Percentiles rank a stretch among this genome's conserved stretches.
phyloP scores from a whole-genome alignment of 2,113 vertebrate species.

The Zosterops japonicus region DNA sequence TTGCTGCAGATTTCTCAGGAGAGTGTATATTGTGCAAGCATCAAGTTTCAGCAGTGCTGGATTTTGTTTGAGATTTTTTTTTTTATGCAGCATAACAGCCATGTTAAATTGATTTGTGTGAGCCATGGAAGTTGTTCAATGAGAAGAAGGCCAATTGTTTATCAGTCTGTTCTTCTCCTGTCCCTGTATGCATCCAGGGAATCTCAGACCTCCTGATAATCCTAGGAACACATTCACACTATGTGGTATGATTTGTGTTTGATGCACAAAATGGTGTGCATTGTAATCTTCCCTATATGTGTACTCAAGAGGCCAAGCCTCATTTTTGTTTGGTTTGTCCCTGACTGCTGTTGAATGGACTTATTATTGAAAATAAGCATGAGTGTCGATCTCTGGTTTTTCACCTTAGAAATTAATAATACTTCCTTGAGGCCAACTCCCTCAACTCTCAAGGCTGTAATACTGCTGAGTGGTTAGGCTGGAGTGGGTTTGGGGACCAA shows the following conservation, averaged over 20 bases:
- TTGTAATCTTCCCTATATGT: not conserved
- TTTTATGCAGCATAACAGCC: not conserved
- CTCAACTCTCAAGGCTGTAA: constrained; percentile 44
- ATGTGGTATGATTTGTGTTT: not conserved
- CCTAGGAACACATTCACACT: not conserved
- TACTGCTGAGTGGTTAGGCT: not conserved
- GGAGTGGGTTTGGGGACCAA: not conserved
- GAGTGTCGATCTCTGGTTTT: constrained; percentile 46
- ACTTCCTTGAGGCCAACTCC: constrained; percentile 40
- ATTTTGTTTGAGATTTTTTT: not conserved
- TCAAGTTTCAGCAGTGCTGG: not conserved
- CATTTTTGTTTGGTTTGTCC: constrained; percentile 30
- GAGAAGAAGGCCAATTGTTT: not conserved
- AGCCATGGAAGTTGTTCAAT: not conserved
- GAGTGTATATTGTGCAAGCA: not conserved
- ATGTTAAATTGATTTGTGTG: constrained; percentile 31
- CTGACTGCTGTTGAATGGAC: not conserved
- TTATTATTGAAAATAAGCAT: constrained; percentile 44
- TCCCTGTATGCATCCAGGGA: not conserved
- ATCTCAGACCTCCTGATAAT: not conserved
- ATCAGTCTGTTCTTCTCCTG: not conserved
- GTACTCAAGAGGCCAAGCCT: not conserved
- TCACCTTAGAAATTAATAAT: constrained; percentile 57
- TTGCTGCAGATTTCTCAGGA: constrained; percentile 5
- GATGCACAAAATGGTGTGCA: not conserved